Percentiles rank a stretch among this genome's conserved stretches.
Conservation (phyloP, 2,113 vertebrate species). For the Oophaga pumilio region DNA sequence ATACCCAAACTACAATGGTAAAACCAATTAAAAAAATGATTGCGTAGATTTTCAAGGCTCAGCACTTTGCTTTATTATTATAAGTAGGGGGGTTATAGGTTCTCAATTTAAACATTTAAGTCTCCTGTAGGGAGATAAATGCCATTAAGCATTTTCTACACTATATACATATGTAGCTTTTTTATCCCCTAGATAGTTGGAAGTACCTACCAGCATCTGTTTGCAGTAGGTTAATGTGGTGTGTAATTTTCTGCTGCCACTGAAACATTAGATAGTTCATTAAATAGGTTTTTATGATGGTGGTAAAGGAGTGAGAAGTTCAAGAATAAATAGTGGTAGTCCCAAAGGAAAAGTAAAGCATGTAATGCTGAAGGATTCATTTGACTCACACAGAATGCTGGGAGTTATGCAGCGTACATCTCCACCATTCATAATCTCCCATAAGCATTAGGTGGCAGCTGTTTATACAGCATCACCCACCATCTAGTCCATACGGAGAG, state of each 20-base stretch:
- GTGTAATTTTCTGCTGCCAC: background rate
- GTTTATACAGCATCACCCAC: background rate
- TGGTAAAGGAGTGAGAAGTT: background rate
- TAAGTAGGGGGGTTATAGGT: background rate
- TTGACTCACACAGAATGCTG: background rate
- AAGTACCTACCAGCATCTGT: slow-evolving; percentile 11
- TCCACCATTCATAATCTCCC: background rate
- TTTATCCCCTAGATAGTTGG: background rate
- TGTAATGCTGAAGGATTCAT: background rate
- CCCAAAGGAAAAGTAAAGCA: slow-evolving; percentile 1
- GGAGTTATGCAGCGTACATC: background rate
- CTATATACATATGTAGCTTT: background rate
- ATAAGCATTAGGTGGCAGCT: background rate
- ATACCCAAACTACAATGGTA: background rate
- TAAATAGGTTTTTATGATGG: background rate
- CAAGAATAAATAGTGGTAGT: background rate
- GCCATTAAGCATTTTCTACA: slow-evolving; percentile 19
- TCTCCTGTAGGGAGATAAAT: slow-evolving; percentile 8
- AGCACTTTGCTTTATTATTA: background rate
- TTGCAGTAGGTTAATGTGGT: slow-evolving; percentile 20
- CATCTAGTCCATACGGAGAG: background rate
- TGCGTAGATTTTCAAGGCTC: background rate
- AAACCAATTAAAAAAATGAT: background rate
- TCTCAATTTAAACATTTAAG: background rate
- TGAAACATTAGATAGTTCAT: background rate